Conservation (phyloP, 2,113 vertebrate species). For the Tamias sibiricus region DNA sequence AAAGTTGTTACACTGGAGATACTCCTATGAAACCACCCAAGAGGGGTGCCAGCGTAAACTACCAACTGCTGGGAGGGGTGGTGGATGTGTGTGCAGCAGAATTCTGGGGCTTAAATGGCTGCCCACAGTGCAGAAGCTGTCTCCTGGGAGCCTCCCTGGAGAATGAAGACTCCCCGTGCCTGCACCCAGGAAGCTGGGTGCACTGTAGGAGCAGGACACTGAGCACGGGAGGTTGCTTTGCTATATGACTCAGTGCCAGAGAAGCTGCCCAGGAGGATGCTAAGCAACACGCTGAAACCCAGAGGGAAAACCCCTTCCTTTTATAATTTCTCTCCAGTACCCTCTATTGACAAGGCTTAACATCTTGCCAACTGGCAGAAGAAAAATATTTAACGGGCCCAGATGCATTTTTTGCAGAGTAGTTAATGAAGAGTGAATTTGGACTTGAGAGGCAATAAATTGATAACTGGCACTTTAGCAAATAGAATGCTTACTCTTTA, state of each 20-base stretch:
- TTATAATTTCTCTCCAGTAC: neutral
- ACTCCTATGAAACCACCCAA: neutral
- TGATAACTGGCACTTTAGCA: neutral
- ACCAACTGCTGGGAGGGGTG: neutral
- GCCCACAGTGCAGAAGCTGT: neutral
- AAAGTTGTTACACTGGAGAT: neutral
- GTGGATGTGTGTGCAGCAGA: neutral
- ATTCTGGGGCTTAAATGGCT: neutral
- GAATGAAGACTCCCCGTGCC: neutral
- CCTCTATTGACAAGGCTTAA: neutral
- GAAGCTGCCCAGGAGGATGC: neutral
- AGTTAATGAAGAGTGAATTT: slow-evolving; percentile 19
- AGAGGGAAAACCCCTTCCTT: neutral
- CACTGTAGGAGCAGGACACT: neutral
- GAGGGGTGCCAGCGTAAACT: neutral
- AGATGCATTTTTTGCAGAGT: neutral
- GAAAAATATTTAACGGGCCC: neutral
- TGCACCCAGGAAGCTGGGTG: neutral
- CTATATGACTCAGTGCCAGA: neutral
- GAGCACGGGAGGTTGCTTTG: neutral
- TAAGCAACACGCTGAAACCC: neutral
- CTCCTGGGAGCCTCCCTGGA: neutral
- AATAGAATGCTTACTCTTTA: slow-evolving; percentile 29
- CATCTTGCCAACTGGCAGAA: neutral
- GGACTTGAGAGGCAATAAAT: neutral